These are phyloP conservation scores for Anguilla japonica DNA, from an alignment of 2,113 vertebrate genomes.

Conservation along the genomic window DNA sequence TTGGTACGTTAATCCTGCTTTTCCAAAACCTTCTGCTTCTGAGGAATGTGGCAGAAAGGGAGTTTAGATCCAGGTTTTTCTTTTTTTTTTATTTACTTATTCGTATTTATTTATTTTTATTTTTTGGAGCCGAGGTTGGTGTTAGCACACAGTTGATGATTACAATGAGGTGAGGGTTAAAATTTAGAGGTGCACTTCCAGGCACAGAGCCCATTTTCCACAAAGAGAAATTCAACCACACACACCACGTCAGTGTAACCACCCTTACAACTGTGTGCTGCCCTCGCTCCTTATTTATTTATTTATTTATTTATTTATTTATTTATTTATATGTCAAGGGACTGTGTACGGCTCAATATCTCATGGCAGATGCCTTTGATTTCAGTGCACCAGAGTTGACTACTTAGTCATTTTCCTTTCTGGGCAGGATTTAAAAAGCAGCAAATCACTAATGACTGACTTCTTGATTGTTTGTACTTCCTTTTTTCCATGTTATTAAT, in stretches of 20 bases:
- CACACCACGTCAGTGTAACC: neutral
- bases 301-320: neutral
- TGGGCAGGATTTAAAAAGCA: too few species aligned
- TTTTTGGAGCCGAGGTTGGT: neutral
- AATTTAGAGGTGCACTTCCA: slow-evolving; percentile 42
- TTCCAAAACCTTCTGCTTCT: slow-evolving; percentile 32
- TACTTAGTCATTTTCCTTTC: too few species aligned
- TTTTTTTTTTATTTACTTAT: slow-evolving; percentile 17
- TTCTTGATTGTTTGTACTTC: neutral
- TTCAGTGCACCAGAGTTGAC: too few species aligned
- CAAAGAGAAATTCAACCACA: slow-evolving; percentile 41
- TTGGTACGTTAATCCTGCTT: slow-evolving; percentile 45
- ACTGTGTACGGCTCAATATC: too few species aligned
- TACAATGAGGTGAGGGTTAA: slow-evolving; percentile 53
- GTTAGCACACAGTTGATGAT: slow-evolving; percentile 47
- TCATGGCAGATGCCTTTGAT: too few species aligned
- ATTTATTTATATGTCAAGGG: neutral
- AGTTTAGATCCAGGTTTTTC: slow-evolving; percentile 45
- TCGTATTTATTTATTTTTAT: neutral
- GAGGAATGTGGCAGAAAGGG: slow-evolving; percentile 30
- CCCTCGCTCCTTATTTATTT: neutral
- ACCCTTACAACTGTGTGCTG: neutral
- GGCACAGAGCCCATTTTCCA: slow-evolving; percentile 38
- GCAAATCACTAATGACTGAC: neutral
- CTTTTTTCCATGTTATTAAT: neutral